Base-by-base conservation (phyloP, 2,797 vertebrate genomes). In the Sebastes cheni region DNA sequence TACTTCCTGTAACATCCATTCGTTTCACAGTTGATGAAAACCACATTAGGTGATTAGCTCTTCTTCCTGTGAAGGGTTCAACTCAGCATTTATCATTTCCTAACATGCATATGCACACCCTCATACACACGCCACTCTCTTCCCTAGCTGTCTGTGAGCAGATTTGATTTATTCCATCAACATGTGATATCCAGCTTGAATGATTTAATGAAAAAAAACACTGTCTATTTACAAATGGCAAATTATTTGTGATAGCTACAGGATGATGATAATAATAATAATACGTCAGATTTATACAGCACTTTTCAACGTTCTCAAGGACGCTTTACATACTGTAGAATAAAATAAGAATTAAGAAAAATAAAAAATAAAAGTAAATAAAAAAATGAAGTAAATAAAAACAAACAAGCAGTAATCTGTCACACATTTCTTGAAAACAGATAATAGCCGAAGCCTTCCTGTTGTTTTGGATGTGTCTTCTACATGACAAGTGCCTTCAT, bases 1-100 rank as follows among this genome's bases (percentile, higher is more conserved):
- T 22, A 25, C 54, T 66, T 25, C 42, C 23, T 69, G 46, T 72
- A 5, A 6, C 71, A 67, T 72, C 56, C 55, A 50, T 64, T 74
- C 9, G n/a, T 74, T 79, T 78, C 69, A 79, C 71, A 72, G n/a
- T 65, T 83, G 14, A 83, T 79, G 65, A 85, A 46, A 83, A 84
- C 71, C 72, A 77, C 58, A 66, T 30, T 60, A 1, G n/a, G 20
- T 54, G 54, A 79, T 67, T 46, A 55, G 52, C 9, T 25, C 46
- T 81, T 71, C 54, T 80, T 84, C 65, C 76, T 80, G 80, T 66
- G 39, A 60, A 58, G 39, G 42, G 29, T 58, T 68, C 54, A 61
- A 11, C 75, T 52, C 6, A 30, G 58, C 29, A 56, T 70, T 73
- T 68, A 27, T 80, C 54, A 69, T 82, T 50, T 70, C 42, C 61